These are phyloP conservation scores for Bombus huntii DNA, from an alignment of 1,140 invertebrate genomes.

Conservation along the genomic window DNA sequence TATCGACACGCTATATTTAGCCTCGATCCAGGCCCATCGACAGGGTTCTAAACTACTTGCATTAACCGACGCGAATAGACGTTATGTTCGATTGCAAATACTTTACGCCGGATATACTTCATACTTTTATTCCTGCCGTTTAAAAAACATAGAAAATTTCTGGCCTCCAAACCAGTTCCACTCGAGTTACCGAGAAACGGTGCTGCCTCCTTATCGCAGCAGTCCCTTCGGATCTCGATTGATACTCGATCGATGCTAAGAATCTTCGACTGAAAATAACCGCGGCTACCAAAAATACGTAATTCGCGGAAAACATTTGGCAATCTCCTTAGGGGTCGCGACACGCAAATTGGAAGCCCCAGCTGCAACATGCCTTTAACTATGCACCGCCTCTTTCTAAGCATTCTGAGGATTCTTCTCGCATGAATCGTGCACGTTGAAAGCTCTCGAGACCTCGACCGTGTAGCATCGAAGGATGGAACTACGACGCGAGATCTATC, in stretches of 20 bases:
- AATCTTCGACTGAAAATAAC: not conserved
- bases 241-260: too few species aligned
- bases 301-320: not conserved
- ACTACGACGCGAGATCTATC: slow-evolving; percentile 17
- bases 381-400: not conserved
- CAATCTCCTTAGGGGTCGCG: not conserved
- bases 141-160: not conserved
- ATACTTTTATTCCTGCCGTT: not conserved
- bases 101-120: too few species aligned
- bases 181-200: too few species aligned
- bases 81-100: not conserved
- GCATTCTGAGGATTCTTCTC: not conserved
- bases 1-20: slow-evolving; percentile 1
- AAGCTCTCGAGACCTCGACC: not conserved
- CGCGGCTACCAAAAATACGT: too few species aligned
- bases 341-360: not conserved
- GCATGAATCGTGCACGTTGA: not conserved
- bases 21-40: not conserved
- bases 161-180: not conserved
- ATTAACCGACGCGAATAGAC: not conserved
- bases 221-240: too few species aligned
- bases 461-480: not conserved
- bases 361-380: not conserved
- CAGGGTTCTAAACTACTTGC: not conserved
- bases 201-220: too few species aligned